Base-by-base conservation (phyloP, 2,797 vertebrate species). In the Liasis olivaceus region DNA sequence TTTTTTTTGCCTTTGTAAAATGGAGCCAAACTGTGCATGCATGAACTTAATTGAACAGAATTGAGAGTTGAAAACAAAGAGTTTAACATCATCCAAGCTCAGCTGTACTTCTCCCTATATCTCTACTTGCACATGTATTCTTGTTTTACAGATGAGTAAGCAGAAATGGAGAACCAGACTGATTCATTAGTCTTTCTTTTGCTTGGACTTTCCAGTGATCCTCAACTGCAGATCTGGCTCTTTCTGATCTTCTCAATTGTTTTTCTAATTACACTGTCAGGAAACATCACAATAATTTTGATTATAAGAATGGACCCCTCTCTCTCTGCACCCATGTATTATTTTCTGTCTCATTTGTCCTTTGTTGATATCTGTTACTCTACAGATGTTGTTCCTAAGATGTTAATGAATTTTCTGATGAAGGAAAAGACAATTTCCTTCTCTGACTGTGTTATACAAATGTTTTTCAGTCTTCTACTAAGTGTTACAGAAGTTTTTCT, bases 281-380 rank as follows among this genome's bases (percentile, higher is more conserved):
- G 87, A 20, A 92, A 94, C 22, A 13, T 85, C 2, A 42, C 51
- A 1, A 94, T 94, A n/a, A 94, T 94, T 31, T 12, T 72, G 2
- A 31, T 91, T 12, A 93, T 93, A 20, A 66, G 20, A 2, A 64
- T 22, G 28, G 88, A 95, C 14, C 77, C 92, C 89, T n/a, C 6
- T 8, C 92, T 95, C 11, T 36, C 93, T 13, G 91, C 17, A 2
- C 91, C 93, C 62, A 96, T 92, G 72, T 92, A 92, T 26, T 96
- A 93, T 89, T 95, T 94, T 64, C 85, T 95, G 0, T 14, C 88
- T 47, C 64, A 94, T 26, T 36, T 94, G 20, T 95, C 93, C 8
- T 93, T 95, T 47, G 91, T 93, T 14, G 91, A 95, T 47, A 51
- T 94, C 90, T 84, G 92, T 58, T 94, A 94, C 26, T 91, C 94